Evolutionary conservation across 2,113 vertebrate genomes (phyloP), one percentile per base, ranked within the genome.

Genomic region (Ciconia maguari): DNA sequence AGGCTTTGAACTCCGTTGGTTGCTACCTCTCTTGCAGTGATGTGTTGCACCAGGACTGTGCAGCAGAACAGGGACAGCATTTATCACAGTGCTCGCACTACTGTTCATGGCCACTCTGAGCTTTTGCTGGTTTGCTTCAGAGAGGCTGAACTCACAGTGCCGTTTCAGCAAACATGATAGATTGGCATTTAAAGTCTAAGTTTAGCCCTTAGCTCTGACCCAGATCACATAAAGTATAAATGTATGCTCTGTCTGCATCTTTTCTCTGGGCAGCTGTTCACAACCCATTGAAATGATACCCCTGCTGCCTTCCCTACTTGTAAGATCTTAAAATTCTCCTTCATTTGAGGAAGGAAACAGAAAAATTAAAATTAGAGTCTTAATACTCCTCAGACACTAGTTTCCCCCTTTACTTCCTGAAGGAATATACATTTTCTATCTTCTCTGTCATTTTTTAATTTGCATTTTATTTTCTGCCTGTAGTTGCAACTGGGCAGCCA

Each of bases 151-250:
- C 76, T 88, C 86, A 34, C 65, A 76, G 66, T 16, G 41, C 66
- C 3, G 0, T 94, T 95, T 94, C 89, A 89, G 83, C 79, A 74
- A 78, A 51, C 72, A 24, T 92, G 93, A 95, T 87, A 46, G 83
- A 97, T 95, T 78, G 94, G 89, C 86, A 87, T 89, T 87, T 29
- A 78, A 83, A 87, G 76, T 74, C 93, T 91, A 96, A 94, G 55
- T 94, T 94, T 95, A 95, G 94, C 95, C 87, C 61, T 91, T 77
- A 75, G 80, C 86, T 95, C 93, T 95, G 89, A 95, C 87, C 80
- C 91, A 89, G 80, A 94, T 92, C 93, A 92, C 83, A 71, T 89
- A 29, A 91, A 91, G 64, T 78, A 90, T 87, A 94, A 97, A 96
- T 83, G 72, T 94, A 20, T 74, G 77, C 83, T 95, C 79, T 96